Base-by-base conservation (phyloP, 2,888 invertebrate genomes). In the Ctena decussata region DNA sequence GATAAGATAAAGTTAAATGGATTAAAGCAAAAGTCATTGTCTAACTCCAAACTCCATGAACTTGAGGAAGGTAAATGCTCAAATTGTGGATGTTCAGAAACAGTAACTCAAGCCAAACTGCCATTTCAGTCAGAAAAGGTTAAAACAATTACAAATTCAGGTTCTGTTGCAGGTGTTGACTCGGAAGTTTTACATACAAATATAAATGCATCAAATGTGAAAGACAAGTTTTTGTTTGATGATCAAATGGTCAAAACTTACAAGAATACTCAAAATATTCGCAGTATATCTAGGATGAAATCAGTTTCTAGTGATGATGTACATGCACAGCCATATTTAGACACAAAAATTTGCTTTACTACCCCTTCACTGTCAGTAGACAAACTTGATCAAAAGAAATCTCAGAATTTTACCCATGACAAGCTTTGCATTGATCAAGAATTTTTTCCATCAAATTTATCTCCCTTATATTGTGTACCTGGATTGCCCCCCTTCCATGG, bases 301-400 rank as follows among this genome's bases (percentile, higher is more conserved):
- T 88, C 87, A 24, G 69, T 84, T 21, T 88, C 87, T 35, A 88
- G 83, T 84, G 87, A 83, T 53, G 78, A 85, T 79, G 39, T 87
- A 24, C 32, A 32, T 35, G 0, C 8, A 12, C 32, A 65, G 6
- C 5, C 65, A n/a, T 12, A 27, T 11, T 12, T 65, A 35, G 35
- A 35, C 21, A 11, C 35, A 3, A 24, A 65, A 32, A 57, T 57
- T 8, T n/a, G n/a, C n/a, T n/a, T n/a, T n/a, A n/a, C n/a, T n/a
- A n/a, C n/a, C 5, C 5, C 12, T 18, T n/a, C 27, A 1, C 32
- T 35, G 35, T 65, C 65, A 1, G 3, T 24, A 32, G 32, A 32
- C 35, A 35, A 15, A 11, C 65, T 65, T 35, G 32, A 32, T 35
- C 35, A 35, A 1, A 65, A 35, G 21, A 65, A 65, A 21, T 11